Evolutionary conservation across 2,113 vertebrate genomes (phyloP), one percentile per base, ranked within the genome.

Genomic region (Ceyx melanurus): DNA sequence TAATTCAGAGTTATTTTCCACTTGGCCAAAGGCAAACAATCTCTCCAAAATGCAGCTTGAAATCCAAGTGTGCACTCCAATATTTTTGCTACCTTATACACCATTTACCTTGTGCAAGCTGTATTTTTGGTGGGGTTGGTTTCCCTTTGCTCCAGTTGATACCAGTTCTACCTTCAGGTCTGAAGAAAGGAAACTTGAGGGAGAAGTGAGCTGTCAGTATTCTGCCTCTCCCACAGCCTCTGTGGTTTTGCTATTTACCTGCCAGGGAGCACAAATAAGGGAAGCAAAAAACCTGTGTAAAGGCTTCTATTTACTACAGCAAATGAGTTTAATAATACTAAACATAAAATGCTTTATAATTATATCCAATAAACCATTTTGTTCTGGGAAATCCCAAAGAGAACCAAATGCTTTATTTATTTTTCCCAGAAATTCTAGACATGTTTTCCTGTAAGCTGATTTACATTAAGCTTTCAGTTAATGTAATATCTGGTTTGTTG

Each of bases 391-490:
- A 75, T 64, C 46, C 40, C 35, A 35, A 13, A 77, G 48, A 74
- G 73, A 81, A 46, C 16, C 2, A 26, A 81, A 21, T 56, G 26
- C 6, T 61, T 16, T 85, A 68, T 22, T 15, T 28, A 33, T 23
- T 25, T 48, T 35, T 12, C 31, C 71, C 43, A 77, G 61, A 88
- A 93, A 90, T 88, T 90, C 70, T 65, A 68, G 84, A 80, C 85
- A 76, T 10, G 0, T 54, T 91, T 85, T 92, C 37, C 54, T 91
- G 31, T 82, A 80, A 71, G 82, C 85, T 92, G 89, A 45, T 88
- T 96, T 88, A 61, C 82, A 88, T 90, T 81, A 84, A 71, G 31
- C 48, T 88, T 95, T 93, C 82, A 71, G 77, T 93, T 94, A 75
- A 78, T 88, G 45, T 57, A 75, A 8, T 92, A 65, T 78, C 61